phyloP scores from a whole-genome alignment of 1,140 invertebrate species.

The Calycopis cecrops region DNA sequence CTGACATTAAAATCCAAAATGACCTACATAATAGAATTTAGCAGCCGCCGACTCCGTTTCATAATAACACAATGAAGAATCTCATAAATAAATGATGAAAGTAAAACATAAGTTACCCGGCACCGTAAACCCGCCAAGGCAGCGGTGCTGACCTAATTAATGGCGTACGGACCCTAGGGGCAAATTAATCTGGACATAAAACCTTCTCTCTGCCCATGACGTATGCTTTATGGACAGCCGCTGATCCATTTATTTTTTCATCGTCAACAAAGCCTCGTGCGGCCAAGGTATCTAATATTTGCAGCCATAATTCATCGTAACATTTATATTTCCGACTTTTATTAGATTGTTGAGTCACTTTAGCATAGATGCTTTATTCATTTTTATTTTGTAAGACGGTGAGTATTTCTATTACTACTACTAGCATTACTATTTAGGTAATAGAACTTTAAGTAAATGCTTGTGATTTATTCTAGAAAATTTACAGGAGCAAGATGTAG shows the following conservation, averaged over 20 bases:
- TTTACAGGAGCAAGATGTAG: no score
- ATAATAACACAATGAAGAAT: conserved; percentile 9
- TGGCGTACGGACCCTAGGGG: conserved; percentile 38
- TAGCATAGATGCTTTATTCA: no score
- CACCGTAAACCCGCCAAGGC: conserved; percentile 45
- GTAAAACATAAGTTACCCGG: conserved; percentile 42
- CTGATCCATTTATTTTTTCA: conserved; percentile 35
- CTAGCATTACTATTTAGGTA: no score
- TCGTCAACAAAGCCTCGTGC: conserved; percentile 11
- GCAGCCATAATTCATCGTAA: neutral
- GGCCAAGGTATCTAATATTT: conserved; percentile 1
- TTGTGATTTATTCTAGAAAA: no score
- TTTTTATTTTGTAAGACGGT: no score
- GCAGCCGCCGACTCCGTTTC: neutral
- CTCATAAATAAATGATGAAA: conserved; percentile 11
- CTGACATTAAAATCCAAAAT: no score
- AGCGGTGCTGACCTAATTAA: conserved; percentile 52
- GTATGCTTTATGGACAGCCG: conserved; percentile 32
- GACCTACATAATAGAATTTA: neutral
- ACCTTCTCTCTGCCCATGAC: conserved; percentile 50
- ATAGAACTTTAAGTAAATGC: no score
- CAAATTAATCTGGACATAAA: conserved; percentile 58
- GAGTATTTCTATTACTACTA: no score
- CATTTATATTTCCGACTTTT: no score
- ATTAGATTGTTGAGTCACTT: no score